Evolutionary conservation across 2,888 invertebrate species (phyloP).

Genomic region (Elegia similella): DNA sequence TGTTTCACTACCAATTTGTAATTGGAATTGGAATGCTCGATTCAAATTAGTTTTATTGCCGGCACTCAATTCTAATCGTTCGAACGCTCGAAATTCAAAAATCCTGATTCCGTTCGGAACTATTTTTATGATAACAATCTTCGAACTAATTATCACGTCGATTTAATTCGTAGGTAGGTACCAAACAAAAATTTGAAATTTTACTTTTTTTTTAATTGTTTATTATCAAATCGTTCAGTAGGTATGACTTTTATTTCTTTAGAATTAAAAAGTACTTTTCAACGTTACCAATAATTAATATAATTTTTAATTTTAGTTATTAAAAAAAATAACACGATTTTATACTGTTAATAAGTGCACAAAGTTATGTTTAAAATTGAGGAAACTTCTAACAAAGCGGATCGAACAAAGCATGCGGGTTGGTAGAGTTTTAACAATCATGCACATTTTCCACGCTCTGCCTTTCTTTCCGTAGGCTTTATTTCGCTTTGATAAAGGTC

Average conservation of each 20-base stretch:
- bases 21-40: conserved; percentile 17
- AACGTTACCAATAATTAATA: too few relatives aligned
- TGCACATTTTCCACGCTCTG: background rate
- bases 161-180: conserved; percentile 6
- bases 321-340: too few relatives aligned
- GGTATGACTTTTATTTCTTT: background rate
- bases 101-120: conserved; percentile 12
- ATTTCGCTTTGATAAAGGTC: background rate
- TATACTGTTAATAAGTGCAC: too few relatives aligned
- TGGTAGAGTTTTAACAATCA: background rate
- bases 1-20: conserved; percentile 20
- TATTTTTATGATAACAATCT: conserved; percentile 18
- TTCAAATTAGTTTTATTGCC: conserved; percentile 18
- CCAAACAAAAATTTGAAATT: background rate
- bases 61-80: conserved; percentile 17
- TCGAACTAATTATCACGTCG: background rate
- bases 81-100: conserved; percentile 15
- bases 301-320: too few relatives aligned
- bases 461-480: background rate
- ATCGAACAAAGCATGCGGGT: background rate
- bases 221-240: background rate
- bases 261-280: too few relatives aligned
- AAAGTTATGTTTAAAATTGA: too few relatives aligned
- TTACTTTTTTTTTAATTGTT: background rate
- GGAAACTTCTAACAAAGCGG: too few relatives aligned